These are phyloP conservation scores for Heterotis niloticus DNA, from an alignment of 2,113 vertebrate species.

Conservation along the genomic window DNA sequence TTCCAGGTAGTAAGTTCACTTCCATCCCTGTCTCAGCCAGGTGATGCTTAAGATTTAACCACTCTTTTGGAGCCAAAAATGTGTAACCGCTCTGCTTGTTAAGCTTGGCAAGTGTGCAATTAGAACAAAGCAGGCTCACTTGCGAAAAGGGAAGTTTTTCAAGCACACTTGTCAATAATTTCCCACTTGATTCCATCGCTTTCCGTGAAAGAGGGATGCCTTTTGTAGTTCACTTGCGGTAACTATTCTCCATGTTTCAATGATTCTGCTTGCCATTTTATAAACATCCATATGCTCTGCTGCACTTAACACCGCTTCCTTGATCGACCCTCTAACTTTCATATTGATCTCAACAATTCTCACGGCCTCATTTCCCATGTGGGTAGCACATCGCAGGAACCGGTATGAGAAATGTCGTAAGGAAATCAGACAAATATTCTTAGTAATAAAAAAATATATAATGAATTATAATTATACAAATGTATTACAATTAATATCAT, in stretches of 20 bases:
- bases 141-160: neutral
- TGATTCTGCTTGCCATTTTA: neutral
- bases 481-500: too few species aligned
- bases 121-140: neutral
- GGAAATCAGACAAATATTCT: too few species aligned
- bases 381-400: too few species aligned
- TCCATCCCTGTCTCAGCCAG: too few species aligned
- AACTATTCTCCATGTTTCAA: neutral
- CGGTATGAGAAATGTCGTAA: too few species aligned
- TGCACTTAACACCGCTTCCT: neutral
- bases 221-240: neutral
- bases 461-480: too few species aligned
- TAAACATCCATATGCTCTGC: neutral
- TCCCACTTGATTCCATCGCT: neutral
- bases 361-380: neutral
- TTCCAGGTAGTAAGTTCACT: too few species aligned
- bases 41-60: neutral
- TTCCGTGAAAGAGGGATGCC: too few species aligned
- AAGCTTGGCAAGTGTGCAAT: conserved; percentile 8
- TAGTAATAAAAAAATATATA: too few species aligned
- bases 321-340: neutral
- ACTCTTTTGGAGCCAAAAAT: neutral
- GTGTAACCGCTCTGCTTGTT: neutral
- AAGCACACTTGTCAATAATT: neutral
- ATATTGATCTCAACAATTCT: neutral